These are phyloP conservation scores for Nesogale talazaci DNA, from an alignment of 2,113 vertebrate genomes.

Conservation along the genomic window DNA sequence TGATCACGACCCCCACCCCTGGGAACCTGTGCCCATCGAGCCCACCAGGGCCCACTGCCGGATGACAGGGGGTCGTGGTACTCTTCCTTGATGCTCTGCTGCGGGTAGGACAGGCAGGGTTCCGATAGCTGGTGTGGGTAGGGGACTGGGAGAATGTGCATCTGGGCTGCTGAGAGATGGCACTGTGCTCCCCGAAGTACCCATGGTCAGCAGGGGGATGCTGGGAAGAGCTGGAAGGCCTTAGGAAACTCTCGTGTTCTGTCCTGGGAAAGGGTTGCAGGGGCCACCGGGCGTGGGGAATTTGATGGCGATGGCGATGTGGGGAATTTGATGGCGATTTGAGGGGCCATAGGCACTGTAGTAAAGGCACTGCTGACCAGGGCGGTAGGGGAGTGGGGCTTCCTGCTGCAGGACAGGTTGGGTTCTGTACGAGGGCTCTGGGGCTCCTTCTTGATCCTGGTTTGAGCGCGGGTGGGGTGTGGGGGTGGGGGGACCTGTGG, in stretches of 20 bases:
- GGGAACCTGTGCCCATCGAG: constrained; percentile 87
- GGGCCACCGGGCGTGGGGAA: constrained; percentile 87
- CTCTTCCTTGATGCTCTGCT: constrained; percentile 96
- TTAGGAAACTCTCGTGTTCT: constrained; percentile 91
- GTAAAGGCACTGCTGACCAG: constrained; percentile 97
- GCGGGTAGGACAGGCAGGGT: constrained; percentile 91
- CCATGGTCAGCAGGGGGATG: constrained; percentile 89
- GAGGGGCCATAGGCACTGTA: constrained; percentile 96
- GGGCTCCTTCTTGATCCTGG: constrained; percentile 97
- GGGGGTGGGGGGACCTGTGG: constrained; percentile 95
- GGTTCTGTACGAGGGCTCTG: constrained; percentile 93
- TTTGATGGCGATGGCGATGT: too few species aligned
- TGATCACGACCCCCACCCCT: constrained; percentile 91
- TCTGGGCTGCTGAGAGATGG: constrained; percentile 90
- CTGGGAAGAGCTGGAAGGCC: constrained; percentile 86
- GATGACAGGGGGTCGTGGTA: constrained; percentile 90
- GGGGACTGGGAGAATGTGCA: constrained; percentile 86
- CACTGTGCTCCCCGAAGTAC: constrained; percentile 89
- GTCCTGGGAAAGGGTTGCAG: constrained; percentile 92
- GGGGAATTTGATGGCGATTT: constrained; percentile 87
- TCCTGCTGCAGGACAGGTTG: constrained; percentile 92
- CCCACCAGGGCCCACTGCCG: constrained; percentile 69
- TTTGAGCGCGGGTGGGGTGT: too few species aligned
- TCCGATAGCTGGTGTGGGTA: constrained; percentile 92
- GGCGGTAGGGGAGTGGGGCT: constrained; percentile 91